Conservation (phyloP, 2,113 vertebrate genomes). For the Solea solea region DNA sequence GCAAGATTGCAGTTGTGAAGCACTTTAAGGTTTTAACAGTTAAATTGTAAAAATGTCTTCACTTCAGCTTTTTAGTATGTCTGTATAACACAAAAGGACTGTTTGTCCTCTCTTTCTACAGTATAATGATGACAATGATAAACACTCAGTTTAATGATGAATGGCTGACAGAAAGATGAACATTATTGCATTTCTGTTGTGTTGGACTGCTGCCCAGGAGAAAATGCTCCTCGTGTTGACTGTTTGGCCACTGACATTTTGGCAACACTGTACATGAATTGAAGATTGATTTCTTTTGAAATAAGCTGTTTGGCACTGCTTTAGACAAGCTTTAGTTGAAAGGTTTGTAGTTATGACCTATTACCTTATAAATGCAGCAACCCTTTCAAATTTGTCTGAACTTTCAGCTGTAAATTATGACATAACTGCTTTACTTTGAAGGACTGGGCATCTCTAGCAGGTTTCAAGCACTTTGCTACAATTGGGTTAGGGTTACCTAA, state of each 20-base stretch:
- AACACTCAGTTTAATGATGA: constrained; percentile 21
- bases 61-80: not conserved
- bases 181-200: not conserved
- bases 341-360: not conserved
- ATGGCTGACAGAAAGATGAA: constrained; percentile 2
- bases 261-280: constrained; percentile 9
- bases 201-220: not conserved
- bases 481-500: not conserved
- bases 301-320: not conserved
- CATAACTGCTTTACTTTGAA: not conserved
- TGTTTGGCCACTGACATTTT: constrained; percentile 11
- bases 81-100: not conserved
- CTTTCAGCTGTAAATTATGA: not conserved
- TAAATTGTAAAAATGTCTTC: not conserved
- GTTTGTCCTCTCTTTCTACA: not conserved
- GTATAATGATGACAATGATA: not conserved
- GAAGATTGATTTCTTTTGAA: constrained; percentile 6
- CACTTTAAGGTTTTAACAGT: not conserved
- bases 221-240: not conserved
- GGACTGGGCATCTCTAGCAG: not conserved
- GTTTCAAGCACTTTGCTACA: not conserved
- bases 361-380: not conserved
- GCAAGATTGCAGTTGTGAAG: constrained; percentile 23
- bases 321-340: not conserved
- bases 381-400: not conserved